These are phyloP conservation scores for Acrossocheilus wenchowensis DNA, from an alignment of 2,797 vertebrate genomes.

Conservation along the genomic window DNA sequence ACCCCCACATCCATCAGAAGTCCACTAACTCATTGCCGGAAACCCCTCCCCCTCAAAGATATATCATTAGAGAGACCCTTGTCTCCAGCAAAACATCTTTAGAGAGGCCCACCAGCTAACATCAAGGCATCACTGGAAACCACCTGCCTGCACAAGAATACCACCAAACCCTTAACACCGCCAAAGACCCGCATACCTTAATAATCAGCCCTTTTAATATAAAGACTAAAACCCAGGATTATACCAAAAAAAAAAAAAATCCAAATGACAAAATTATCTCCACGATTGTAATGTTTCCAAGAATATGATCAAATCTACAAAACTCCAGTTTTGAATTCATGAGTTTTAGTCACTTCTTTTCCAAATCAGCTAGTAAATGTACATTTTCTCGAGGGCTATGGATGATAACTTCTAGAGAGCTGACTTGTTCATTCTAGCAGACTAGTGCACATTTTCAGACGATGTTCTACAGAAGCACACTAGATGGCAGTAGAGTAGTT, in stretches of 20 bases:
- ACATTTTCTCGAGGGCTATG: not conserved
- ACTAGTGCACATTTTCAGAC: not conserved
- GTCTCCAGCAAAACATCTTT: not conserved
- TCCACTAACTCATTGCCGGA: not conserved
- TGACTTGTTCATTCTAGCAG: not conserved
- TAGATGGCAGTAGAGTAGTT: slow-evolving; percentile 63
- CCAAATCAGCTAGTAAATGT: not conserved
- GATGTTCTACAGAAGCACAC: slow-evolving; percentile 33
- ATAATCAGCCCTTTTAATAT: too few relatives aligned
- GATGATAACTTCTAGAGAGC: not conserved
- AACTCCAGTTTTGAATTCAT: not conserved
- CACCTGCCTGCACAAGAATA: not conserved
- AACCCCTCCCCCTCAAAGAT: not conserved
- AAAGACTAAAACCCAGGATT: not conserved
- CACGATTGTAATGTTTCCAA: not conserved
- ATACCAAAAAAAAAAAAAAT: not conserved
- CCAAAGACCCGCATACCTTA: not conserved
- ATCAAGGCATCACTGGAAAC: slow-evolving; percentile 4
- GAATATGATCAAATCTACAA: not conserved
- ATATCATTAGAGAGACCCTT: not conserved
- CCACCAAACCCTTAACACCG: slow-evolving; percentile 1
- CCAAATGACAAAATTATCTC: not conserved
- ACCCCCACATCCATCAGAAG: not conserved
- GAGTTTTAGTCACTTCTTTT: not conserved
- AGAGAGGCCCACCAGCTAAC: not conserved